Evolutionary conservation across 2,888 invertebrate genomes (phyloP), one percentile per base, ranked within the genome.

Genomic region (Limulus polyphemus): DNA sequence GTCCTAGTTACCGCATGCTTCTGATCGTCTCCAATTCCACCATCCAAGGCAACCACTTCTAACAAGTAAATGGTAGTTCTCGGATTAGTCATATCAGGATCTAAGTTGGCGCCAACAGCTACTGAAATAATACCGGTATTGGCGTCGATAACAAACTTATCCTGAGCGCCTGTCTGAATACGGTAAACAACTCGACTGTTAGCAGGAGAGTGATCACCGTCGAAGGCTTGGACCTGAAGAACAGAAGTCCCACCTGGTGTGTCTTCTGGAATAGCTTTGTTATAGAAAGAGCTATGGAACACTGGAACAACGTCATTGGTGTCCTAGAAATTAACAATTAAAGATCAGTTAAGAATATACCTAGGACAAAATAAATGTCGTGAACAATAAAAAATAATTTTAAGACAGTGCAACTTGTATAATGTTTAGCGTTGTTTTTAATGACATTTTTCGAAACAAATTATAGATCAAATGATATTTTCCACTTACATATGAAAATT

Each of bases 81-180:
- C 0, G 87, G 87, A 49, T 85, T 84, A 0, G 88, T 86, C 57
- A 85, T 80, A 77, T 94, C 94, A 0, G 90, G 93, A 78, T 95
- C 94, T 49, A 95, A 80, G 55, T 83, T 84, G 0, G 93, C 90
- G 0, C 90, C 92, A 52, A 83, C 82, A 0, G 94, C 89, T 0
- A 94, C 87, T 7, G 84, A 83, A 56, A 97, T 84, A 0, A 86
- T 80, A 0, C 95, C 95, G 0, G 83, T 83, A 68, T 86, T 85
- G 0, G 93, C 84, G 71, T 88, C 87, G 49, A 95, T 88, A 0
- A 87, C 83, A 75, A 97, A 97, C 78, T 93, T 93, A 74, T 94
- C 95, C 59, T 85, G 84, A 0, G 90, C 90, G 0, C 94, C 95
- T 61, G 82, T 82, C 72, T 87, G 85, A 61, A 97, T 90, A 63